Conservation (phyloP, 2,888 invertebrate genomes). For the Bugula neritina region DNA sequence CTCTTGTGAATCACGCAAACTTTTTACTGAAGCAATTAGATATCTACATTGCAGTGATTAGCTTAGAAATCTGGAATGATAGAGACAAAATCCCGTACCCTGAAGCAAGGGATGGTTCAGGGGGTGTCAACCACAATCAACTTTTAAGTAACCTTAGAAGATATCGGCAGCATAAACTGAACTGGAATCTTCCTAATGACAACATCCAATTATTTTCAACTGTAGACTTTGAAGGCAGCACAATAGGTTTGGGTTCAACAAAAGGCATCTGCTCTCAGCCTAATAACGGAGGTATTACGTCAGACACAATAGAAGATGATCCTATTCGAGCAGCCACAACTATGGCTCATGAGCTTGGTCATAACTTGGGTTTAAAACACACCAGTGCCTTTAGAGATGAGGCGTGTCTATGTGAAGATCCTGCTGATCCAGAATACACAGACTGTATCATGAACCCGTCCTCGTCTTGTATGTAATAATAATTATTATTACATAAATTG, state of each 20-base stretch:
- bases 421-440: background rate
- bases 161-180: conserved; percentile 74
- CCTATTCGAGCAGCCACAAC: conserved; percentile 79
- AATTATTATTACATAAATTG: too few species aligned
- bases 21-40: conserved; percentile 85
- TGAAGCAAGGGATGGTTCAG: background rate
- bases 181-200: conserved; percentile 82
- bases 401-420: background rate
- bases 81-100: conserved; percentile 74
- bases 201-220: conserved; percentile 78
- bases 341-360: conserved; percentile 96
- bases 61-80: conserved; percentile 93
- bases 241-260: conserved; percentile 32
- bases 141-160: conserved; percentile 84
- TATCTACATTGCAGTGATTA: conserved; percentile 89
- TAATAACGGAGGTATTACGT: background rate
- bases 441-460: conserved; percentile 7
- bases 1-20: background rate
- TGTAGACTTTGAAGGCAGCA: background rate
- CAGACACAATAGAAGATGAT: background rate
- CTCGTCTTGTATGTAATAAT: background rate
- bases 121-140: conserved; percentile 62
- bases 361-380: conserved; percentile 98
- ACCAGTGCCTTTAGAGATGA: conserved; percentile 50
- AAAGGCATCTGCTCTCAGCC: background rate